Conservation (phyloP, 2,888 invertebrate genomes). For the Trachelus stipa region DNA sequence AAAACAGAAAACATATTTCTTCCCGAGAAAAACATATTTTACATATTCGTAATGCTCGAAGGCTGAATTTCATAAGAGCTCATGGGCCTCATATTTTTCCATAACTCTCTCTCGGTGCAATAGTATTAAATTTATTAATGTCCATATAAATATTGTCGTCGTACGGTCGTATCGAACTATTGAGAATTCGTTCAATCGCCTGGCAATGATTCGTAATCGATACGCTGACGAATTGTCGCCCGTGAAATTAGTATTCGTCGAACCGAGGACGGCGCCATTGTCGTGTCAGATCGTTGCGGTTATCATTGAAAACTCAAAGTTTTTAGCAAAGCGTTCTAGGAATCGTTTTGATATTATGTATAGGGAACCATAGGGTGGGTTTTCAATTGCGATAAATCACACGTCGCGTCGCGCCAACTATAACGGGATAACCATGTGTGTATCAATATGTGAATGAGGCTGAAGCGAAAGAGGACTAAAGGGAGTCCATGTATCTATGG, state of each 20-base stretch:
- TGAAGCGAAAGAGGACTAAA: neutral
- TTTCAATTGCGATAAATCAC: constrained; percentile 61
- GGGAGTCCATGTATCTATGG: constrained; percentile 22
- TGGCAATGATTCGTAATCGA: neutral
- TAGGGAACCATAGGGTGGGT: constrained; percentile 28
- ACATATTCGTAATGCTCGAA: neutral
- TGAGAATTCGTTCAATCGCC: neutral
- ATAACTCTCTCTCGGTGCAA: neutral
- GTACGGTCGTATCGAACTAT: neutral
- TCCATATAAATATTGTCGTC: neutral
- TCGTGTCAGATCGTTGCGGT: neutral
- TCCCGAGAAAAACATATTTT: neutral
- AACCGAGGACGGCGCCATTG: neutral
- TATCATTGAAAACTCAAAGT: neutral
- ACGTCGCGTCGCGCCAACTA: neutral
- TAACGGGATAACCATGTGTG: constrained; percentile 5
- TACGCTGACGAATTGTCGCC: neutral
- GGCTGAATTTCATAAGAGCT: neutral
- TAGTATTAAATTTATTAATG: neutral
- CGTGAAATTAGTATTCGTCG: neutral
- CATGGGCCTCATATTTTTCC: neutral
- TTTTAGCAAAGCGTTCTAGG: neutral
- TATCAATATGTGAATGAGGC: constrained; percentile 1
- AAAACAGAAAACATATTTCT: neutral
- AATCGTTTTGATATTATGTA: neutral